Evolutionary conservation across 2,888 invertebrate genomes (phyloP), one percentile per base, ranked within the genome.

Genomic region (Galeruca laticollis): DNA sequence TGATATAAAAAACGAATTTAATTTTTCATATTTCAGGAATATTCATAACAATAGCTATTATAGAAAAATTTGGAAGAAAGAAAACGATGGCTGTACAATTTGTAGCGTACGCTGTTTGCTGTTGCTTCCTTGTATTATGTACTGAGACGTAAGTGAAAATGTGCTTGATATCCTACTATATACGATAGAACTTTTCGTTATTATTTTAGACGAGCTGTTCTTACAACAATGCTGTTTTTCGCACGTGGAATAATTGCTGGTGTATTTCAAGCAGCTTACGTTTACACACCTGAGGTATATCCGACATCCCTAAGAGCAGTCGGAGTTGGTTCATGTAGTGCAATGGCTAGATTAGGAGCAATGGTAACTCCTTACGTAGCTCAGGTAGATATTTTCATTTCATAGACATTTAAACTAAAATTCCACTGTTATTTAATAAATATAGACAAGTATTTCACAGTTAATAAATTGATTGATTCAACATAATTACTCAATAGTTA

Each of bases 231-330:
- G 76, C 86, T 98, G 73, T 97, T 97, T 84, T 83, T 96, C 76
- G 95, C 96, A 0, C 89, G 98, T 76, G 97, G 95, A 4, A 93
- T 97, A 73, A 96, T 97, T 78, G 96, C 97, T 20, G 97, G 97
- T 0, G 91, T 97, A 1, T 98, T 98, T 84, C 97, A 97, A 88
- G 96, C 96, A 0, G 96, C 96, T 0, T 98, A 97, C 82, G 96
- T 97, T 5, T 98, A 98, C 82, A 98, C 97, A 6, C 97, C 97
- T 8, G 97, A 97, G 90, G 94, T 96, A 3, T 97, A 97, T 83
- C 97, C 97, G 0, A 96, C 96, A 0, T 93, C 95, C 20, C 86
- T 97, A 59, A 86, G 97, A 67, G 93, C 97, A 1, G 91, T 96
- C 5, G 97, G 97, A 0, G 93, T 98, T n/a, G 97, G 97, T 6